Percentiles rank a stretch among this genome's conserved stretches.
phyloP scores from a whole-genome alignment of 1,140 invertebrate genomes.

The Bradynema listronoti region DNA sequence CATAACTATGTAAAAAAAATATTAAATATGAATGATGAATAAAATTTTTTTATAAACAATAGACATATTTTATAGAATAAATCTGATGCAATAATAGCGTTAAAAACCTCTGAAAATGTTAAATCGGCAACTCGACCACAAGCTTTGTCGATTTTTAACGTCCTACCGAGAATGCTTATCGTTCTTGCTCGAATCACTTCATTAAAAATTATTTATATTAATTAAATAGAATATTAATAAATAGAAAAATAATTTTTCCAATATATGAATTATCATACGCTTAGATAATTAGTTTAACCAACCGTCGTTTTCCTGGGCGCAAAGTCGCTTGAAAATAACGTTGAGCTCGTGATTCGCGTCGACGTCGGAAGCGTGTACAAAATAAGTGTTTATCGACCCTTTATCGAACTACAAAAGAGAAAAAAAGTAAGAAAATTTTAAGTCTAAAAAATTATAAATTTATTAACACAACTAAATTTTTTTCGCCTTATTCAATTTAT shows the following conservation, averaged over 20 bases:
- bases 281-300: conserved; percentile 10
- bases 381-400: conserved; percentile 22
- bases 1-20: conserved; percentile 46
- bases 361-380: conserved; percentile 57
- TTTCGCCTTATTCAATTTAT: too few relatives aligned
- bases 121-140: conserved; percentile 85
- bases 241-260: conserved; percentile 8
- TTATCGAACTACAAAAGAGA: conserved; percentile 1
- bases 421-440: too few relatives aligned
- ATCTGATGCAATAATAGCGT: too few relatives aligned
- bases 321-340: conserved; percentile 78
- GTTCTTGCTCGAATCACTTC: conserved; percentile 72
- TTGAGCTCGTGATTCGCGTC: conserved; percentile 69
- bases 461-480: too few relatives aligned
- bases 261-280: conserved; percentile 6
- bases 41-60: conserved; percentile 63
- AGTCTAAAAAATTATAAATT: too few relatives aligned
- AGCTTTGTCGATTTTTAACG: conserved; percentile 78
- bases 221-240: conserved; percentile 48
- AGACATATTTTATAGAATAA: too few relatives aligned
- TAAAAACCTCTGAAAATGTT: too few relatives aligned
- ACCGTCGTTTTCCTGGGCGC: conserved; percentile 79
- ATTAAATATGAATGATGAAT: conserved; percentile 14
- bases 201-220: conserved; percentile 72
- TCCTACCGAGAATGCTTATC: conserved; percentile 76